Base-by-base conservation (phyloP, 2,113 vertebrate species). In the Pachycephala philippinensis region DNA sequence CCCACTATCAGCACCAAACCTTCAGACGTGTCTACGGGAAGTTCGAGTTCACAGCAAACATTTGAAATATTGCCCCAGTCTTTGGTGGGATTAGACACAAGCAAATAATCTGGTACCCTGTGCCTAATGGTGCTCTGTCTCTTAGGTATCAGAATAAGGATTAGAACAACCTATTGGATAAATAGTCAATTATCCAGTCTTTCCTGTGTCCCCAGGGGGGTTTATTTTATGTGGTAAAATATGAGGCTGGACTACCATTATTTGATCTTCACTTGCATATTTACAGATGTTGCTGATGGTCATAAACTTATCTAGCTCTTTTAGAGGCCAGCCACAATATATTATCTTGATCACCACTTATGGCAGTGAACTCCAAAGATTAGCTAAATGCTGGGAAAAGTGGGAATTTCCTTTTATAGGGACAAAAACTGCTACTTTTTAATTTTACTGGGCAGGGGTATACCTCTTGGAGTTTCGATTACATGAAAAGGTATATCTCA, bases 351-450 rank as follows among this genome's bases (percentile, higher is more conserved):
- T 89, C 44, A 91, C 44, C 53, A 47, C 59, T 95, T 84, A 40
- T 3, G 20, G 71, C 49, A 94, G 44, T 72, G 91, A 94, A 81
- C 61, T 94, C 57, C 56, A 81, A 11, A 85, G 76, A 96, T 87
- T 59, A 92, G 50, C 40, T 78, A 93, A 90, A 96, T 81, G 16
- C 61, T 90, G 79, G 49, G 59, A 49, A 86, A 92, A 90, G 50
- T 57, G 19, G 66, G 50, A 59, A 89, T 87, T 93, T 91, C 72
- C 57, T 83, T 95, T 94, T 68, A 80, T 11, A 78, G 44, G 50
- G 70, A 87, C 69, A 93, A 90, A 91, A 93, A 87, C 93, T 96
- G 79, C 76, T 85, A 42, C 65, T 31, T 83, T 94, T 89, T 85
- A 60, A 97, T 97, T 95, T 88, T 77, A 83, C 65, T 92, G 60